Evolutionary conservation across 2,888 invertebrate genomes (phyloP), one percentile per base, ranked within the genome.

Genomic region (Rapana venosa): DNA sequence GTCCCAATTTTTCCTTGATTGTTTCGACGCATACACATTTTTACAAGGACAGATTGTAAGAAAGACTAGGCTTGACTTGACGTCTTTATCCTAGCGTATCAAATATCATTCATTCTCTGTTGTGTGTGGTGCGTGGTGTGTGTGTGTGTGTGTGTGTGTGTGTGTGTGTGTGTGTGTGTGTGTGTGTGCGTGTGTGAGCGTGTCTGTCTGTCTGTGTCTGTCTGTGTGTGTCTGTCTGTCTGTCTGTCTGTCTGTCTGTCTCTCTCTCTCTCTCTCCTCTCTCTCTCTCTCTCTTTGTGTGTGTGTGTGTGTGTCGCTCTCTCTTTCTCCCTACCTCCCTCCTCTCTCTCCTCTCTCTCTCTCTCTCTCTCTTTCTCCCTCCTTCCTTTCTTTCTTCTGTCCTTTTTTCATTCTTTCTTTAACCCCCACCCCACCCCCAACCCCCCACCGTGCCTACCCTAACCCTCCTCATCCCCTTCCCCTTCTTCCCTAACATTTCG

Each of bases 121-220:
- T n/a, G n/a, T n/a, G n/a, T n/a, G n/a, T n/a, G n/a, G 70, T 70
- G 70, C 22, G 70, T 70, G 70, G 58, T 70, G 70, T 70, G 70
- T 70, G 70, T 70, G 8, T 70, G 70, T 70, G 70, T 13, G 20
- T 70, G 70, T 70, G 70, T 6, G 70, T 70, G 70, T 5, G 70
- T 22, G 70, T 22, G 70, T 22, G 22, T 22, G 70, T 70, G 15
- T 22, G 30, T 32, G 4, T 77, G 32, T 77, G 77, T 77, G 77
- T 77, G 77, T 81, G 36, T 36, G 81, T 81, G 81, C 11, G 36
- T 81, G 81, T 36, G 81, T 81, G 81, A 5, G 81, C 36, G 81
- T 47, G 81, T 81, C 36, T 47, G 81, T 47, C 36, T 47, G 81
- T 36, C 36, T 22, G 22, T 36, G 36, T 36, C 36, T 81, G 15